Percentiles rank a stretch among this genome's conserved stretches.
These are phyloP conservation scores for Atethmia centrago DNA, from an alignment of 2,888 invertebrate genomes.

Conservation along the genomic window DNA sequence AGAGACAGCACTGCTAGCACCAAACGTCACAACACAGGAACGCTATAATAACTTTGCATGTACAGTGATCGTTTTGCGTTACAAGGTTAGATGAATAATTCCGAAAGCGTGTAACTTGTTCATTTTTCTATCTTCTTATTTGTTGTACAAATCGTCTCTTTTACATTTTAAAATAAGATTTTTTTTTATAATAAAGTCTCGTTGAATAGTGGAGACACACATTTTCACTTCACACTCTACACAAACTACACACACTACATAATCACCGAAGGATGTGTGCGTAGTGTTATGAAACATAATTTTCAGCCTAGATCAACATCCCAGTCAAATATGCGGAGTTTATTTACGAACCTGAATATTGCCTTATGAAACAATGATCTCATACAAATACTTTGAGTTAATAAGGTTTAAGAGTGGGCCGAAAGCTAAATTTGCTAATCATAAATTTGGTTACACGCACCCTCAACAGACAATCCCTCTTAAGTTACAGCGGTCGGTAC, in stretches of 20 bases:
- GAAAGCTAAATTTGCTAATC: background rate
- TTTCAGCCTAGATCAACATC: constrained; percentile 1
- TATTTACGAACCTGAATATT: background rate
- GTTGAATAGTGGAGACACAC: no score
- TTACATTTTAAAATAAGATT: no score
- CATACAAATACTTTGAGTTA: background rate
- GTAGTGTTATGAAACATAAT: constrained; percentile 9
- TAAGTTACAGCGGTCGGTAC: no score
- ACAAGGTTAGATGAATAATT: no score
- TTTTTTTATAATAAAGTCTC: background rate
- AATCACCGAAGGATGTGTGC: background rate
- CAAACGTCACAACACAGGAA: no score
- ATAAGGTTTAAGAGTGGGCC: background rate
- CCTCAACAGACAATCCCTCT: no score
- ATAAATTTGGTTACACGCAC: background rate
- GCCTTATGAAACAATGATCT: background rate
- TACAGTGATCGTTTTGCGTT: no score
- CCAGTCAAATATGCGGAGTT: background rate
- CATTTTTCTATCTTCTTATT: no score
- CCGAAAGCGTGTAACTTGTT: no score
- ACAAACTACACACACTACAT: background rate
- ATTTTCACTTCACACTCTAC: background rate
- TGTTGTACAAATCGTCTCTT: no score
- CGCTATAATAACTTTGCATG: no score
- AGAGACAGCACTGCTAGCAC: no score